Evolutionary conservation across 2,113 vertebrate genomes (phyloP).

Genomic region (Prionailurus viverrinus): DNA sequence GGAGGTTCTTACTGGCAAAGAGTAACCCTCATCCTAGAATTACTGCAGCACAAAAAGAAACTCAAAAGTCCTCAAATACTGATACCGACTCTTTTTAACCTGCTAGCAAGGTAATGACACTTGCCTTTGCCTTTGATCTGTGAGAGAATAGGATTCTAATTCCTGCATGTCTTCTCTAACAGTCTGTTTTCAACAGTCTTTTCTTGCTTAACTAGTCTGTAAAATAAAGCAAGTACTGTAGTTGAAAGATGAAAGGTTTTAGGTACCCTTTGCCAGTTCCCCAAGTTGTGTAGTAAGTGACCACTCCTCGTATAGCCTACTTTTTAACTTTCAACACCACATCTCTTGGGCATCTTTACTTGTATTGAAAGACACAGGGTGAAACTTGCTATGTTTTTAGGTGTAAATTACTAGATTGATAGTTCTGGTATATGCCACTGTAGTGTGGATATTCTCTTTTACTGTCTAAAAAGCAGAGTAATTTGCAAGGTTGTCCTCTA

Average conservation of each 20-base stretch:
- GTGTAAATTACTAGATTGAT: neutral
- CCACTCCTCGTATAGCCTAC: neutral
- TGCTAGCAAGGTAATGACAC: constrained; percentile 92
- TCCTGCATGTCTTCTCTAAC: neutral
- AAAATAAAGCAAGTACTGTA: neutral
- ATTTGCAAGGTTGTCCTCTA: neutral
- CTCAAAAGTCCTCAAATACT: constrained; percentile 90
- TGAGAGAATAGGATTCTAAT: neutral
- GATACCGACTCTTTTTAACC: constrained; percentile 93
- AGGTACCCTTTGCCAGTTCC: neutral
- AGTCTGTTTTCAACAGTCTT: neutral
- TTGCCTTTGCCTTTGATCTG: neutral
- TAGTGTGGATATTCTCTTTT: neutral
- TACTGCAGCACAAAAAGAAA: constrained; percentile 99
- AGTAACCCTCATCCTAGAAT: constrained; percentile 94
- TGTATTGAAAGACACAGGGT: neutral
- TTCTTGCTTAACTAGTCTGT: neutral
- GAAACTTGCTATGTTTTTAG: neutral
- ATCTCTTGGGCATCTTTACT: neutral
- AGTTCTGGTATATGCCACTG: neutral
- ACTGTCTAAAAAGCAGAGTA: neutral
- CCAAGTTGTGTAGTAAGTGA: neutral
- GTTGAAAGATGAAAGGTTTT: neutral
- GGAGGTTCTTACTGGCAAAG: constrained; percentile 91
- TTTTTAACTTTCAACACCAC: neutral